Evolutionary conservation across 1,140 invertebrate species (phyloP), one percentile per base, ranked within the genome.

Genomic region (Atta cephalotes): DNA sequence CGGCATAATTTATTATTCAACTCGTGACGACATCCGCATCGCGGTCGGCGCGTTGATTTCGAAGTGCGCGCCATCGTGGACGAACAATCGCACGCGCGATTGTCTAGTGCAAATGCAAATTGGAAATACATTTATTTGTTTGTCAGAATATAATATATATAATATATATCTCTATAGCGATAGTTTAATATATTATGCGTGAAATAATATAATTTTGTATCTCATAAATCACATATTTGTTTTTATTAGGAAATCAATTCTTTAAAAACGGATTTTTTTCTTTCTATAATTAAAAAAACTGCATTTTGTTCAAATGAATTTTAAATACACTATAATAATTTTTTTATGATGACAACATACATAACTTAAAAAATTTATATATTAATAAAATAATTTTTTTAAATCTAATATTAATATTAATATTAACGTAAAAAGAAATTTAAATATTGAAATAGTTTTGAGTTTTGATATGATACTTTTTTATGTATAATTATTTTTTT

Each of bases 1-100:
- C 92, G 91, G 93, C 89, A 87, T 94, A 92, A 93, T 95, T 95
- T 95, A 95, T 95, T 95, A 95, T 95, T 95, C 95, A 95, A 89
- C 85, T 92, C 92, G 91, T 90, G 92, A 90, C 90, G 86, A 85
- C 88, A 88, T 91, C 90, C 89, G 88, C 82, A 86, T 89, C 89
- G 85, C 87, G 87, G 91, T 89, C 91, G 91, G 90, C 89, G 90
- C 91, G 87, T 88, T 92, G 90, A 90, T 91, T 88, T 81, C 87
- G 87, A 82, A 25, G 86, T 87, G 89, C 88, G 85, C 87, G 86
- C 87, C 86, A 88, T 90, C 90, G 89, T 85, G 86, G 87, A 90
- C 72, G 88, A 86, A 88, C 87, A 86, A 88, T 86, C 74, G 82
- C 35, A 39, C 35, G 71, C 51, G 65, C 53, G 53, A 28, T 31